Evolutionary conservation across 2,888 invertebrate species (phyloP), one percentile per base, ranked within the genome.

Genomic region (Cheilosia pagana): DNA sequence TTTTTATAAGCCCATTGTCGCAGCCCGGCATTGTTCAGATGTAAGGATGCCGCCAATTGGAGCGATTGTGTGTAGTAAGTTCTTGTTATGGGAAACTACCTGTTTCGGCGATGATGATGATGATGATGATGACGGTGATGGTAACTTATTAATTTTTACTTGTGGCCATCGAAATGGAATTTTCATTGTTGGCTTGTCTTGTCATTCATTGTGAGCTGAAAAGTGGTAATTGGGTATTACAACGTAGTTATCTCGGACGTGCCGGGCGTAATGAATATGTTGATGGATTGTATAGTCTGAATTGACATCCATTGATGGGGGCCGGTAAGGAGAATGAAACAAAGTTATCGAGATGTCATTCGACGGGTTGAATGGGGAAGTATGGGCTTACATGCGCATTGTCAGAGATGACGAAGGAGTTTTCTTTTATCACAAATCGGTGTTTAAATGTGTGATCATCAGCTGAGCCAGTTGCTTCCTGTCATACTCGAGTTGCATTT

Each of bases 11-110:
- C 45, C 78, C 70, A 83, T 83, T 83, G 79, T 83, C 59, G 52
- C 41, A 6, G 60, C 21, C n/a, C n/a, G 2, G 21, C 28, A 65
- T 71, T 65, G 60, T 71, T 71, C 43, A 31, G 72, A 53, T 71
- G 68, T 43, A 83, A 83, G 63, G 72, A 35, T 48, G 67, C 76
- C 72, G 82, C 78, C 82, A 48, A 31, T 60, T 75, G 65, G 25
- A 45, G 14, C 76, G 48, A 65, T 76, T 67, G 35, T 55, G 48
- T 31, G n/a, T 53, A 16, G n/a, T n/a, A n/a, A n/a, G 52, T 59
- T 63, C 70, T 70, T 70, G 79, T 83, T 79, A 75, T 85, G 57
- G 59, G 70, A 85, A 85, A 79, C 57, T 79, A 78, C 57, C 72
- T 77, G 57, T 31, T 52, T 28, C 28, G 28, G 16, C 3, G 48